Percentiles rank a stretch among this genome's conserved stretches.
Conservation (phyloP, 2,113 vertebrate species). For the Desmodus rotundus region DNA sequence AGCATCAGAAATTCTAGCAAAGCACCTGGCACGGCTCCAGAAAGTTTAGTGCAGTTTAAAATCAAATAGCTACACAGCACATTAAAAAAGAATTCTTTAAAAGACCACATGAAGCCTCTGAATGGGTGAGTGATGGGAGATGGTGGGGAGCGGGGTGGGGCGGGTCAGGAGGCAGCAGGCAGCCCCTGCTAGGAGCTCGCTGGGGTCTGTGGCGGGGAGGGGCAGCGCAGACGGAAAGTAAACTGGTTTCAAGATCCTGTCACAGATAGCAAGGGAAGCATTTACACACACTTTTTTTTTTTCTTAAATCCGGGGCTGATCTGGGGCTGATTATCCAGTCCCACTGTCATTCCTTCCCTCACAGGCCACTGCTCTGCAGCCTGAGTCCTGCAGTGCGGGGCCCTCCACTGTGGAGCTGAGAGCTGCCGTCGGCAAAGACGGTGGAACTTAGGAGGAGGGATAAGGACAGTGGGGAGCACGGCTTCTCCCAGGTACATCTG, state of each 20-base stretch:
- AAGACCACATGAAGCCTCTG: neutral
- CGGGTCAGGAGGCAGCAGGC: neutral
- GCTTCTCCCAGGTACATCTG: neutral
- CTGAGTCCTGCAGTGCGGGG: neutral
- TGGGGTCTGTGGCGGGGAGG: neutral
- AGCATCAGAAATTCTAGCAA: slow-evolving; percentile 51
- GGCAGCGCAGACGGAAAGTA: neutral
- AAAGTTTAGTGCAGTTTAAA: neutral
- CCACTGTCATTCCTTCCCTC: neutral
- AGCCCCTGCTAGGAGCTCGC: accelerated
- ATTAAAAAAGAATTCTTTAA: slow-evolving; percentile 30
- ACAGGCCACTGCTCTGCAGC: neutral
- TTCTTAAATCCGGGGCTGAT: neutral
- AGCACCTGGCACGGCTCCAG: slow-evolving; percentile 58
- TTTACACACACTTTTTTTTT: neutral
- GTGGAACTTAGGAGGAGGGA: neutral
- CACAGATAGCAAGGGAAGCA: neutral
- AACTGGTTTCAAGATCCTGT: neutral
- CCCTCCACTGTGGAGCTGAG: too few relatives aligned
- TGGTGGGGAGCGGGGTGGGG: neutral
- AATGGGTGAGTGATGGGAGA: neutral
- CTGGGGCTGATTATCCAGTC: neutral
- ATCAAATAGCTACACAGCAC: neutral
- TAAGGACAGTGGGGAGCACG: neutral
- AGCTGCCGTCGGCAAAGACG: neutral